Evolutionary conservation across 2,888 invertebrate genomes (phyloP).

Genomic region (Rhamphomyia laevipes): DNA sequence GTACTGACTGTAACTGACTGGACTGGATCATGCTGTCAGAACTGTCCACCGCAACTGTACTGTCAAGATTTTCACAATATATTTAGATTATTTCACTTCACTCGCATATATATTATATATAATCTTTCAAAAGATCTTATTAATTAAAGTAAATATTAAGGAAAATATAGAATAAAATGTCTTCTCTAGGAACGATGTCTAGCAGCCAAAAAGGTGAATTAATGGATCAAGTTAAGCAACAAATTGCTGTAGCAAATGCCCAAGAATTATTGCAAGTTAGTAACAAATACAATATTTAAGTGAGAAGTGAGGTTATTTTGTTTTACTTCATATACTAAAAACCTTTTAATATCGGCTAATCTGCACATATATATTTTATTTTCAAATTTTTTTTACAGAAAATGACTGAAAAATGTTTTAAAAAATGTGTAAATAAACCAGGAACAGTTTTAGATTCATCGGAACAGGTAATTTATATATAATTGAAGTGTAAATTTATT

Average conservation of each 20-base stretch:
- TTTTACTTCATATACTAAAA: constrained; percentile 1
- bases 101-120: too few relatives aligned
- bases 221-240: constrained; percentile 91
- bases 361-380: not conserved
- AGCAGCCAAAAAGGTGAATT: constrained; percentile 55
- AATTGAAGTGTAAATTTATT: not conserved
- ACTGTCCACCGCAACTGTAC: too few relatives aligned
- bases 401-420: constrained; percentile 96
- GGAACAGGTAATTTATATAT: constrained; percentile 56
- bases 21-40: too few relatives aligned
- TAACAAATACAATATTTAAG: constrained; percentile 11
- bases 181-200: too few relatives aligned
- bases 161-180: too few relatives aligned
- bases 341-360: not conserved
- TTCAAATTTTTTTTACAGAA: constrained; percentile 47
- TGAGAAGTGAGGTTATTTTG: constrained; percentile 11
- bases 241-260: constrained; percentile 86
- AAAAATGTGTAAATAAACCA: constrained; percentile 84
- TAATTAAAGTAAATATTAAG: too few relatives aligned
- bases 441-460: constrained; percentile 79
- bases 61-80: too few relatives aligned
- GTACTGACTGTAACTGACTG: too few relatives aligned
- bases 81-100: too few relatives aligned
- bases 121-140: too few relatives aligned
- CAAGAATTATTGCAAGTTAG: constrained; percentile 79